Evolutionary conservation across 1,140 invertebrate species (phyloP).

Genomic region (Marisa cornuarietis): DNA sequence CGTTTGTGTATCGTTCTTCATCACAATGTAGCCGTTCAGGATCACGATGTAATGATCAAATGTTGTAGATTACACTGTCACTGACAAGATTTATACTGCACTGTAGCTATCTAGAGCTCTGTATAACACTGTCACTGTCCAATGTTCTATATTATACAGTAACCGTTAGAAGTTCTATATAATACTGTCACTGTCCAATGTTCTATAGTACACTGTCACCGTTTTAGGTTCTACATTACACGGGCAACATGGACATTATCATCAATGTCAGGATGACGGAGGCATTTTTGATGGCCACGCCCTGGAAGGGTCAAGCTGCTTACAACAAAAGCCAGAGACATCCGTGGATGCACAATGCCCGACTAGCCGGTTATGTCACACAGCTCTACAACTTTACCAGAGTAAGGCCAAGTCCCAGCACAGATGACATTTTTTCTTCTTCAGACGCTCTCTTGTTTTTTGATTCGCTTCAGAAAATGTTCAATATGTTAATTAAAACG

Average conservation of each 20-base stretch:
- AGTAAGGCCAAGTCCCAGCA: no score
- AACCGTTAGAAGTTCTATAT: background rate
- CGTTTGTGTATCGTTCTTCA: no score
- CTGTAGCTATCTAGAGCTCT: background rate
- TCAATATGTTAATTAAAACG: no score
- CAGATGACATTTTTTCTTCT: no score
- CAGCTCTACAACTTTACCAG: no score
- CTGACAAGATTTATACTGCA: background rate
- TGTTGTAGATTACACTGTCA: background rate
- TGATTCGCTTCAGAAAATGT: no score
- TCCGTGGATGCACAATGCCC: no score
- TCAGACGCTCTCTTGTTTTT: no score
- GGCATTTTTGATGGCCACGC: background rate
- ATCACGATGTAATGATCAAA: background rate
- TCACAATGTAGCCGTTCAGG: no score
- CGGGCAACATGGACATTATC: conserved; percentile 7
- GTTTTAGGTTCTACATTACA: background rate
- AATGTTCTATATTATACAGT: background rate
- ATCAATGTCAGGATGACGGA: background rate
- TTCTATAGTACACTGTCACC: background rate
- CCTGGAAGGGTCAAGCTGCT: background rate
- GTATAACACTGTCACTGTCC: background rate
- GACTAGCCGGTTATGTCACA: no score
- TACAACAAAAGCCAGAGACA: background rate
- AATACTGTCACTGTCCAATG: background rate